phyloP scores from a whole-genome alignment of 2,888 invertebrate species.

The Rhogogaster chlorosoma region DNA sequence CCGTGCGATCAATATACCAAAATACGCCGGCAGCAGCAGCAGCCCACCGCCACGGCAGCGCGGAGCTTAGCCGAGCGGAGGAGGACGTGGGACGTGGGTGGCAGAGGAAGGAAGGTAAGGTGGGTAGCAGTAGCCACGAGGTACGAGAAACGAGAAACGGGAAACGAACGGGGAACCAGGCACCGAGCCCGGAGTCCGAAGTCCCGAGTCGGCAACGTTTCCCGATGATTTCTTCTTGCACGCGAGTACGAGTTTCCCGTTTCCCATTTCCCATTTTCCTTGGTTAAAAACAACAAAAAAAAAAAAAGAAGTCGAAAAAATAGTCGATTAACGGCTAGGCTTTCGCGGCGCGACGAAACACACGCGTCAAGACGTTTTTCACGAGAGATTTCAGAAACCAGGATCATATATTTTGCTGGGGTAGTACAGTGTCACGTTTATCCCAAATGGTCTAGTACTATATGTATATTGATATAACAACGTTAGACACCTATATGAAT shows the following conservation, averaged over 20 bases:
- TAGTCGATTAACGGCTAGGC: background rate
- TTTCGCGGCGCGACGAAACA: background rate
- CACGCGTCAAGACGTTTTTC: background rate
- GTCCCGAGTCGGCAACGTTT: background rate
- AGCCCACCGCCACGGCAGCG: slow-evolving; percentile 36
- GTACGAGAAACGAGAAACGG: slow-evolving; percentile 10
- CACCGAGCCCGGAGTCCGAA: background rate
- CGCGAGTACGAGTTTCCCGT: background rate
- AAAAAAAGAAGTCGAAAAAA: background rate
- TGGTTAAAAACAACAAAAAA: background rate
- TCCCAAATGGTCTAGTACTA: background rate
- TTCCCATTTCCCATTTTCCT: background rate
- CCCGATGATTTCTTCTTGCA: slow-evolving; percentile 15
- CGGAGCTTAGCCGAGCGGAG: slow-evolving; percentile 47
- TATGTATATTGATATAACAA: background rate
- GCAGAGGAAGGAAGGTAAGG: slow-evolving; percentile 29
- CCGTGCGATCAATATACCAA: slow-evolving; percentile 78
- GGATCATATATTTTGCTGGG: background rate
- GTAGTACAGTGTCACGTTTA: background rate
- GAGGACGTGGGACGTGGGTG: slow-evolving; percentile 53
- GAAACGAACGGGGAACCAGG: slow-evolving; percentile 19
- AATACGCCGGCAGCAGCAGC: slow-evolving; percentile 74
- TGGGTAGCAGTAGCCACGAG: slow-evolving; percentile 35
- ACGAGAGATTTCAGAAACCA: background rate
- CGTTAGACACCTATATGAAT: background rate